These are phyloP conservation scores for Oreortyx pictus DNA, from an alignment of 2,797 vertebrate species.

Conservation along the genomic window DNA sequence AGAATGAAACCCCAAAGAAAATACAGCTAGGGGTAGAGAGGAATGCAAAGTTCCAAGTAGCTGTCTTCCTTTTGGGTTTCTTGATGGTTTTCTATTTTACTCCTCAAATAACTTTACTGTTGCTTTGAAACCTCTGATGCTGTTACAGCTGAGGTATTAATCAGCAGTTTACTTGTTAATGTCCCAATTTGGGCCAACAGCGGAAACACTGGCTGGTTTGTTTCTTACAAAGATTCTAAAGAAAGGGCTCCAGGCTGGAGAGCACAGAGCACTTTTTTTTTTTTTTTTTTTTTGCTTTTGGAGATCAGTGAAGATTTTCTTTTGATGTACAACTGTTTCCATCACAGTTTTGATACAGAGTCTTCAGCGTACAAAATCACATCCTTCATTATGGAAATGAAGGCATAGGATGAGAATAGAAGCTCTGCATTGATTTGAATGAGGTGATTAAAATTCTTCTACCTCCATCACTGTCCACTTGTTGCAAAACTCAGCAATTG, in stretches of 20 bases:
- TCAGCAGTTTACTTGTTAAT: conserved; percentile 14
- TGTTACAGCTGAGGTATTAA: background rate
- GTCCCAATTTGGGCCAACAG: background rate
- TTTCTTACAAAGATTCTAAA: conserved; percentile 5
- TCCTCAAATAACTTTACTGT: background rate
- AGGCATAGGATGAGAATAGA: background rate
- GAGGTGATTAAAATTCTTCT: background rate
- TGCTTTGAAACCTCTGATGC: background rate
- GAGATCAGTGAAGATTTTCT: background rate
- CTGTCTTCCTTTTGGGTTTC: background rate
- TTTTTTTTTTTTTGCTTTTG: background rate
- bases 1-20: background rate
- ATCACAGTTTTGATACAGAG: background rate
- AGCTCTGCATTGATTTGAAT: background rate
- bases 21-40: background rate
- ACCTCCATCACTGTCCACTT: background rate
- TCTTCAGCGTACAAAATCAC: background rate
- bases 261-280: background rate
- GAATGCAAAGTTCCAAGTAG: background rate
- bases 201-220: background rate
- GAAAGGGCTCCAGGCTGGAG: background rate
- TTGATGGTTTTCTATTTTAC: background rate
- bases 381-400: background rate
- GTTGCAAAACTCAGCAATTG: background rate
- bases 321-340: background rate